A percentile compares a stretch with the other conserved stretches of the same genome.
Evolutionary conservation across 2,113 vertebrate species (phyloP).

Genomic region (Acrocephalus arundinaceus): DNA sequence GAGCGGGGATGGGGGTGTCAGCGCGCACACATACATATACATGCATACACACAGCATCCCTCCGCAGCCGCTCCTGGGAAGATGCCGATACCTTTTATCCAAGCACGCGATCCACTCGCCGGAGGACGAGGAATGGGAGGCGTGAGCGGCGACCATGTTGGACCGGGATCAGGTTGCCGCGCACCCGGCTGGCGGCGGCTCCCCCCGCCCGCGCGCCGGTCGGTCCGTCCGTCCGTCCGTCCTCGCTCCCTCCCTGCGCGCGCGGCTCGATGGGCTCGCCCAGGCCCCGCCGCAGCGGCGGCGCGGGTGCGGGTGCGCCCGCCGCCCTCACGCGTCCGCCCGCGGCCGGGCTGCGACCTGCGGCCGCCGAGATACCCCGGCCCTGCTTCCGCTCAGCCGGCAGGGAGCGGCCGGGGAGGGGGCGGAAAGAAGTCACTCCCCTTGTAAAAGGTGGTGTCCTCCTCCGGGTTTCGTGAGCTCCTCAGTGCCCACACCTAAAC

Average conservation of each 20-base stretch:
- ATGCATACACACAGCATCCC: neutral
- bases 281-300: neutral
- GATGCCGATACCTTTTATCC: constrained; percentile 88
- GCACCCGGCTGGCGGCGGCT: constrained; percentile 23
- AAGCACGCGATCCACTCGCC: constrained; percentile 92
- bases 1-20: neutral
- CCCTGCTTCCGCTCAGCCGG: neutral
- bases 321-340: neutral
- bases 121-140: constrained; percentile 85
- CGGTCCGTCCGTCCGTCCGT: neutral
- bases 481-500: neutral
- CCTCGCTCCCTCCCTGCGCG: neutral
- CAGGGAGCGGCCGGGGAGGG: neutral
- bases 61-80: neutral
- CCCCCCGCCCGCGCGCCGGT: neutral
- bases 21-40: accelerated
- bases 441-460: neutral
- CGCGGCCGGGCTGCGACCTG: neutral
- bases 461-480: neutral
- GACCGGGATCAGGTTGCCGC: constrained; percentile 50
- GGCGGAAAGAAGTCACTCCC: neutral
- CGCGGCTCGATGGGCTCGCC: constrained; percentile 4
- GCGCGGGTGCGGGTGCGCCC: neutral
- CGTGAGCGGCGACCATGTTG: constrained; percentile 92
- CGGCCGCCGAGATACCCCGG: neutral